A percentile compares a stretch with the other conserved stretches of the same genome.
Evolutionary conservation across 1,140 invertebrate genomes (phyloP).

Genomic region (Aphelenchoides avenae): DNA sequence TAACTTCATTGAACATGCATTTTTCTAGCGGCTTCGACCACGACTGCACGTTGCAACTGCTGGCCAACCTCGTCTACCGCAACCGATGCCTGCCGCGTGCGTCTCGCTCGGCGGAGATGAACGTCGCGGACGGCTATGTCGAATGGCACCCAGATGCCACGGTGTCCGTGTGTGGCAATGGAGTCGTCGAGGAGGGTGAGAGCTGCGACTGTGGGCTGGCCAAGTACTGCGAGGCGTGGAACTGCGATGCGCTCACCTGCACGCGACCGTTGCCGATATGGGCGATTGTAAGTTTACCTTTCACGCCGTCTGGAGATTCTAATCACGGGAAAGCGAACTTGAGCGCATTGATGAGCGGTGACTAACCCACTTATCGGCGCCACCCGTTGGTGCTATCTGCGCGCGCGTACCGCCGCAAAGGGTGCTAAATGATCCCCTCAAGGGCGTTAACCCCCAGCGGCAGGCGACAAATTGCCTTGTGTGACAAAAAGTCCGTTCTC

Average conservation of each 20-base stretch:
- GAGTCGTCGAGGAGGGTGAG: conserved; percentile 25
- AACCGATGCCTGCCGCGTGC: conserved; percentile 26
- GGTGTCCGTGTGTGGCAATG: conserved; percentile 34
- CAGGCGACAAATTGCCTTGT: too few species aligned
- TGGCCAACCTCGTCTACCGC: conserved; percentile 33
- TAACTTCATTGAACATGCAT: too few species aligned
- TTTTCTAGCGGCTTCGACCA: conserved; percentile 38
- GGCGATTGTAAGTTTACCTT: conserved; percentile 29
- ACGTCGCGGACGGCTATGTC: neutral
- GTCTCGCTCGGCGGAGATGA: neutral
- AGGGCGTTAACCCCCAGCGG: neutral
- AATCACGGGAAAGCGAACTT: neutral
- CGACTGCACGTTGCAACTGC: conserved; percentile 35
- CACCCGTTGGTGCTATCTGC: neutral
- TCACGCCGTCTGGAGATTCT: conserved; percentile 5
- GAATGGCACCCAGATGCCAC: neutral
- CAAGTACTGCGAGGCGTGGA: conserved; percentile 25
- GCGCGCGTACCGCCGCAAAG: neutral
- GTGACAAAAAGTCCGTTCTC: too few species aligned
- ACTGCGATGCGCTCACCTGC: conserved; percentile 35
- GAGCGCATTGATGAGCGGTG: conserved; percentile 3
- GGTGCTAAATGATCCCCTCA: neutral
- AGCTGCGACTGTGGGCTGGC: conserved; percentile 36
- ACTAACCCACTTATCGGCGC: neutral
- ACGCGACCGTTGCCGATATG: conserved; percentile 20